Evolutionary conservation across 1,140 invertebrate species (phyloP), one percentile per base, ranked within the genome.

Genomic region (Thaumatotibia leucotreta): DNA sequence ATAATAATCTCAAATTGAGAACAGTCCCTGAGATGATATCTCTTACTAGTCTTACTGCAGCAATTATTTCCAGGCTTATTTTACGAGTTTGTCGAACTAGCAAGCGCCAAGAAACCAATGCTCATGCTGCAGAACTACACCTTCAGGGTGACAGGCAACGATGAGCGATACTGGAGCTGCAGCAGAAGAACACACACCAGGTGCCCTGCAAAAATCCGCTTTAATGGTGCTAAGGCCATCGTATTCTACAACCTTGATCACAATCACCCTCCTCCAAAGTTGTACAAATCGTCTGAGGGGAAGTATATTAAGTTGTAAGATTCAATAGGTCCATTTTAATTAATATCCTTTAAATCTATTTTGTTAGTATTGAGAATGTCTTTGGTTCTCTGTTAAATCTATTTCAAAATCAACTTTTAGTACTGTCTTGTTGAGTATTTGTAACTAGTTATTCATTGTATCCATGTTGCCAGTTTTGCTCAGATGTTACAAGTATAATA

Each of bases 231-330:
- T 2, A 69, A 70, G 2, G 22, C 9, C 0, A 73, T 79, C 4
- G n/a, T 61, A 0, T 33, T 49, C 10, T 20, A 63, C 1, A 50
- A 33, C 8, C 69, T 66, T 11, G 50, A 71, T 10, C 77, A 79
- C 50, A 69, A 62, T 50, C 78, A 80, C 50, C 61, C 63, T n/a
- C 73, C 73, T 8, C 50, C 50, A 5, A 45, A 45, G 9, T 45
- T 45, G 39, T 45, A 20, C 8, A 45, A 45, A 20, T 20, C 17
- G 20, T 17, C 39, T 20, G 39, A 9, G 17, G 39, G 39, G 0
- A 45, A 45, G 20, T 45, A 45, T 45, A 2, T 39, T n/a, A 14
- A 39, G 1, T 5, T 39, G 14, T 35, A 35, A 35, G 10, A 35
- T 11, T 10, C 2, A 35, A 11, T 8, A 0, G 32, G 11, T 33